These are phyloP conservation scores for Ceryle rudis DNA, from an alignment of 2,797 vertebrate genomes.

Conservation along the genomic window DNA sequence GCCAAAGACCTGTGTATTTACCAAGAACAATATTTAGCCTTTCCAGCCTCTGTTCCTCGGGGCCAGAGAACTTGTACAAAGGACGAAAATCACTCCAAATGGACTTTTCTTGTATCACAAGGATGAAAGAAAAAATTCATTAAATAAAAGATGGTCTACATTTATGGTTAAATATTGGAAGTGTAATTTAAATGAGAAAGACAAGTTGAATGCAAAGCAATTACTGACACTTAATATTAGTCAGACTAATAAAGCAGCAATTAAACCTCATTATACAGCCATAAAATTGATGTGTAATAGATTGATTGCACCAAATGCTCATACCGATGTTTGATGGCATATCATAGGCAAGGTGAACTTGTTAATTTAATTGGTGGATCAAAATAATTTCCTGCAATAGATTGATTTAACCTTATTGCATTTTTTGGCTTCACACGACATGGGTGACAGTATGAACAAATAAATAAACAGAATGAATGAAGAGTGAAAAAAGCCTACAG, in stretches of 20 bases:
- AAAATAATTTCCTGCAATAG: constrained; percentile 36
- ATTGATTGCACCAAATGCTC: constrained; percentile 79
- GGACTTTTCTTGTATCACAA: background rate
- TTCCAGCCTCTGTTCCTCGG: constrained; percentile 1
- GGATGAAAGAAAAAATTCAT: constrained; percentile 53
- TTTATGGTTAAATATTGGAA: constrained; percentile 76
- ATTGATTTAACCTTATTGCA: constrained; percentile 57
- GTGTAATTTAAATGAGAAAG: constrained; percentile 79
- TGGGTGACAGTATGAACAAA: constrained; percentile 44
- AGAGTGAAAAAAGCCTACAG: background rate
- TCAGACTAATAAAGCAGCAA: constrained; percentile 83
- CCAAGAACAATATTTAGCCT: background rate
- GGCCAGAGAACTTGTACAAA: constrained; percentile 11
- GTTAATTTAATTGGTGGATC: constrained; percentile 47
- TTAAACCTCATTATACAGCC: constrained; percentile 83
- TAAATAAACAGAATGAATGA: constrained; percentile 35
- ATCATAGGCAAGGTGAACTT: constrained; percentile 68
- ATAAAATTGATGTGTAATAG: constrained; percentile 82
- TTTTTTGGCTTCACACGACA: constrained; percentile 44
- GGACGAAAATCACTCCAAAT: constrained; percentile 42
- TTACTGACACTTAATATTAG: constrained; percentile 84
- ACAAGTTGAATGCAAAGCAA: constrained; percentile 79
- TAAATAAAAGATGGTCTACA: constrained; percentile 64
- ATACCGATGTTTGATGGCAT: constrained; percentile 63
- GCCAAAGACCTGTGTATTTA: constrained; percentile 4